These are phyloP conservation scores for Dipodomys spectabilis DNA, from an alignment of 2,113 vertebrate species.

Conservation along the genomic window DNA sequence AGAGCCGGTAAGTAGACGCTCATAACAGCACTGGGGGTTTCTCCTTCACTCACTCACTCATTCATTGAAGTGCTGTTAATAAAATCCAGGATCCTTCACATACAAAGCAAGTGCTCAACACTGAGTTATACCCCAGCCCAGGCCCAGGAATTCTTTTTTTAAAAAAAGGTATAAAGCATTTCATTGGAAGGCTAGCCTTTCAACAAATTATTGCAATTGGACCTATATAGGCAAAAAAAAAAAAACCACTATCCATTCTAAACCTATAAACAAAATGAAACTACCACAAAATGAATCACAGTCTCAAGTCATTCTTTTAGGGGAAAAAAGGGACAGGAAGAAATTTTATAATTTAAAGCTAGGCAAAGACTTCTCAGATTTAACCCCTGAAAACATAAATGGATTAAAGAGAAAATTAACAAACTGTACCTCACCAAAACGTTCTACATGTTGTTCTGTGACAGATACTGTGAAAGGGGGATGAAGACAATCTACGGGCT, in stretches of 20 bases:
- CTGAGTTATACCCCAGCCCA: neutral
- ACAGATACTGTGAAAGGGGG: neutral
- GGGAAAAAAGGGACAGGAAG: neutral
- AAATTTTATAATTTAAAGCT: neutral
- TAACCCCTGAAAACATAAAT: neutral
- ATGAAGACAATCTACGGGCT: accelerated
- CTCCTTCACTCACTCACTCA: too few relatives aligned
- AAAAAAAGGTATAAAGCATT: neutral
- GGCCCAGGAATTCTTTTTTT: neutral
- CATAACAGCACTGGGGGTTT: neutral
- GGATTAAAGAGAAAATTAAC: neutral
- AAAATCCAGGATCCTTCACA: neutral
- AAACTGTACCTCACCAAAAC: neutral
- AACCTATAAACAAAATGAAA: neutral
- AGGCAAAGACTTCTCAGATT: neutral
- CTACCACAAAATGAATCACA: neutral
- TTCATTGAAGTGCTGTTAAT: neutral
- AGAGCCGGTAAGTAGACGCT: neutral
- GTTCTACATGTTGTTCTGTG: neutral
- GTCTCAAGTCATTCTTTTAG: neutral
- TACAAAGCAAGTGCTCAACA: neutral
- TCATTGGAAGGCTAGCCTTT: neutral
- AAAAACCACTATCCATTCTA: neutral
- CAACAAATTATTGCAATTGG: neutral
- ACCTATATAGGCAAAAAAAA: neutral